A percentile compares a stretch with the other conserved stretches of the same genome.
Evolutionary conservation across 2,113 vertebrate species (phyloP).

Genomic region (Setophaga coronata): DNA sequence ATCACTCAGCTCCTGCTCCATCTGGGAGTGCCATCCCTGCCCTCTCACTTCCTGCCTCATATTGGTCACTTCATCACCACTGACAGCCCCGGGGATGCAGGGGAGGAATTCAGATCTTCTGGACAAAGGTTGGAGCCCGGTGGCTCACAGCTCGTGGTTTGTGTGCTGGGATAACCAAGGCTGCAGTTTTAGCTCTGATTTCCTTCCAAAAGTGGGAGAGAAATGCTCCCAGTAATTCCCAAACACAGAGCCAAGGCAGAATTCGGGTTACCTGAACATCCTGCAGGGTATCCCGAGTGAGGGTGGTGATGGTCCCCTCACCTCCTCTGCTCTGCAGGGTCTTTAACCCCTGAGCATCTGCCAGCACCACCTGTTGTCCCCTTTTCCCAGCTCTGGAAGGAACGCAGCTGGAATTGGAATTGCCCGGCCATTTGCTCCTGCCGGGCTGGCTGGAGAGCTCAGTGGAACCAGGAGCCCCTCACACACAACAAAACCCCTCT

Average conservation of each 20-base stretch:
- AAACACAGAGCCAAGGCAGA: background rate
- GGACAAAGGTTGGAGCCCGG: background rate
- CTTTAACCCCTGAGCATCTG: background rate
- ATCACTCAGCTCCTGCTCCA: background rate
- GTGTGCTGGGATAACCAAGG: background rate
- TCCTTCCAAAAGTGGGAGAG: background rate
- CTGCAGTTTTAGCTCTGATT: background rate
- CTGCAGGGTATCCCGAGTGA: background rate
- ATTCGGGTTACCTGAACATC: background rate
- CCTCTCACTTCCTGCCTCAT: background rate
- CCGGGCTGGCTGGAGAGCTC: background rate
- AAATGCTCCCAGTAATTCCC: accelerated
- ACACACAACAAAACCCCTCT: conserved; percentile 51
- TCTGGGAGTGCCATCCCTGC: background rate
- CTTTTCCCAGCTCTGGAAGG: background rate
- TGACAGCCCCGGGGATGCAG: background rate
- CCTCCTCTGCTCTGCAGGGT: background rate
- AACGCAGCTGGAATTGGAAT: background rate
- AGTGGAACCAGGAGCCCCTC: background rate
- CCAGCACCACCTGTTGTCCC: background rate
- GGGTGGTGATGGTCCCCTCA: background rate
- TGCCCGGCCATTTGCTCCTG: background rate
- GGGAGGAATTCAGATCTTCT: background rate
- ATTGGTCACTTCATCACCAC: background rate
- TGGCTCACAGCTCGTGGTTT: background rate